Percentiles rank a stretch among this genome's conserved stretches.
These are phyloP conservation scores for Symphodus melops DNA, from an alignment of 2,113 vertebrate genomes.

Conservation along the genomic window DNA sequence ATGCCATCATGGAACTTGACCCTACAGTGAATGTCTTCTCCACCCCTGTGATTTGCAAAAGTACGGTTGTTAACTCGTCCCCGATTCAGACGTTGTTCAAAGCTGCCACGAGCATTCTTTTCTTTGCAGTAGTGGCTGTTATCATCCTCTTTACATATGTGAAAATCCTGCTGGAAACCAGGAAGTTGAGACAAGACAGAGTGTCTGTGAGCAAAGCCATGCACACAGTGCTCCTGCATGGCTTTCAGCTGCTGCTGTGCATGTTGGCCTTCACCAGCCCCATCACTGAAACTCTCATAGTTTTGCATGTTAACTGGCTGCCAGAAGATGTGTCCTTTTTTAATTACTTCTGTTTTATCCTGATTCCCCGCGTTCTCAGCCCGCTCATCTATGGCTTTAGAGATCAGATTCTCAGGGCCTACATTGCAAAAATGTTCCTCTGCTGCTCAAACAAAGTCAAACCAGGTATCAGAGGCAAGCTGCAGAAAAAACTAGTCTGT, in stretches of 20 bases:
- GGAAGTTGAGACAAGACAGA: conserved; percentile 72
- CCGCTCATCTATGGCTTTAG: conserved; percentile 82
- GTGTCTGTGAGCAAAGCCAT: conserved; percentile 75
- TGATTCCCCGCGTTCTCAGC: conserved; percentile 80
- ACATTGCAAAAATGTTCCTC: conserved; percentile 56
- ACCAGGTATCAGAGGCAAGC: neutral
- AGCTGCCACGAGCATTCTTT: conserved; percentile 59
- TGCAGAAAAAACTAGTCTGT: neutral
- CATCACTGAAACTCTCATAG: conserved; percentile 62
- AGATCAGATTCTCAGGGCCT: conserved; percentile 70
- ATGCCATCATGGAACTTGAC: conserved; percentile 32
- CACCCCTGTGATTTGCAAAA: conserved; percentile 60
- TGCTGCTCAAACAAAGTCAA: conserved; percentile 41
- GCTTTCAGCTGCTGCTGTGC: conserved; percentile 80
- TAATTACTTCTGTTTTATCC: conserved; percentile 76
- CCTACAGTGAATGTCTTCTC: conserved; percentile 31
- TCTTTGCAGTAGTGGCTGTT: conserved; percentile 70
- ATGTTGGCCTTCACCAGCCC: conserved; percentile 75
- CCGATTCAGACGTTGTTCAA: conserved; percentile 68
- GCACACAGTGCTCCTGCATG: conserved; percentile 82
- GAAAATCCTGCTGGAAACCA: conserved; percentile 79
- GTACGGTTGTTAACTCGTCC: conserved; percentile 9
- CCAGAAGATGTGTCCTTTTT: conserved; percentile 68
- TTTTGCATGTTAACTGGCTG: conserved; percentile 31
- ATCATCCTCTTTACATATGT: conserved; percentile 82